phyloP scores from a whole-genome alignment of 2,797 vertebrate genomes.

The Hylomyscus alleni region DNA sequence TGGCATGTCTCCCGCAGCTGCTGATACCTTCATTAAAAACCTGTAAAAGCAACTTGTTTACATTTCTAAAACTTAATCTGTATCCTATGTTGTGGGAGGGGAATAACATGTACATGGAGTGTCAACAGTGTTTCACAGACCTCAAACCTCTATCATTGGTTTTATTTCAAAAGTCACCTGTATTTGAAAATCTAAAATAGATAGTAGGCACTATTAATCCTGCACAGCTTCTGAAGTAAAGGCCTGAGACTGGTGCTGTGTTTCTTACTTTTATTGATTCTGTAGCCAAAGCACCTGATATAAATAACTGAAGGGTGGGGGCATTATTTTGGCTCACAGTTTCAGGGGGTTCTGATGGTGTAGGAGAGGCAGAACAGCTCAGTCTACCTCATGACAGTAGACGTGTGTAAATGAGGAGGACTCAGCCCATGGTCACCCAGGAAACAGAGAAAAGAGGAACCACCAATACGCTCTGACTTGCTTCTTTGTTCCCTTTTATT shows the following conservation, averaged over 20 bases:
- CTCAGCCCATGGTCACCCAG: not conserved
- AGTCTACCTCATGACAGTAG: not conserved
- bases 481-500: not conserved
- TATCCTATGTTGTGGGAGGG: not conserved
- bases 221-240: not conserved
- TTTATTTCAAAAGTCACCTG: slow-evolving; percentile 60
- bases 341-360: not conserved
- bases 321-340: not conserved
- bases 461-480: not conserved
- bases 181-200: not conserved
- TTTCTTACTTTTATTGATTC: not conserved
- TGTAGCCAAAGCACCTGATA: not conserved
- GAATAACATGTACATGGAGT: not conserved
- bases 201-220: not conserved
- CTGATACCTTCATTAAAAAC: not conserved
- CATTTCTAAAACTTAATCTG: slow-evolving; percentile 58
- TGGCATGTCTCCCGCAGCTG: not conserved
- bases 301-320: not conserved
- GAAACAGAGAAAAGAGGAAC: not conserved
- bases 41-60: not conserved
- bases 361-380: not conserved
- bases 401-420: not conserved
- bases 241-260: not conserved
- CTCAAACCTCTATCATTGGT: not conserved
- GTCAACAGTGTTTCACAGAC: slow-evolving; percentile 40